Conservation (phyloP, 2,113 vertebrate genomes). For the Chrysochloris asiatica region DNA sequence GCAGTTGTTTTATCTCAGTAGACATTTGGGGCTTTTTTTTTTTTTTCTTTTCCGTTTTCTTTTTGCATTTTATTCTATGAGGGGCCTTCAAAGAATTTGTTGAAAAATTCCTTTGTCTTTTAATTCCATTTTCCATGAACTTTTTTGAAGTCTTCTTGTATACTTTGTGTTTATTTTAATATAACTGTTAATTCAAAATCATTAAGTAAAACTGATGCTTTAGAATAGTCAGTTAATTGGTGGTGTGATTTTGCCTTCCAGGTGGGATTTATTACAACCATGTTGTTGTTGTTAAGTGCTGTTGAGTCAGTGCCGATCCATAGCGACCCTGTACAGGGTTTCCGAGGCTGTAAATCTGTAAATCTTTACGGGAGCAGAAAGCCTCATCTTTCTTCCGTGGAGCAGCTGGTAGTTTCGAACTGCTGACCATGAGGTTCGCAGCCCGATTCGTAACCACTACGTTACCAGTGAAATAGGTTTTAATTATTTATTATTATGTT, state of each 20-base stretch:
- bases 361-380: too few relatives aligned
- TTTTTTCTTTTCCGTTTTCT: too few relatives aligned
- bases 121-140: too few relatives aligned
- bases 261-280: constrained; percentile 10
- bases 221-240: background rate
- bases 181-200: background rate
- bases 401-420: too few relatives aligned
- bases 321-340: background rate
- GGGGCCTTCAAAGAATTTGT: too few relatives aligned
- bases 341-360: too few relatives aligned
- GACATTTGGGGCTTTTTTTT: background rate
- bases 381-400: too few relatives aligned
- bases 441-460: too few relatives aligned
- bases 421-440: too few relatives aligned
- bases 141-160: background rate
- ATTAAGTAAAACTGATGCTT: background rate
- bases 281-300: too few relatives aligned
- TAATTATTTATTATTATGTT: constrained; percentile 33
- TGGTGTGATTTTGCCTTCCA: background rate
- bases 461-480: constrained; percentile 51
- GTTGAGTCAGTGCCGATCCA: too few relatives aligned
- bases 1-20: constrained; percentile 14
- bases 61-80: background rate
- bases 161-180: background rate
- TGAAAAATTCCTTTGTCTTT: too few relatives aligned